Conservation (phyloP, 64 coral and sea anemone genomes). For the Cladopsammia gracilis region DNA sequence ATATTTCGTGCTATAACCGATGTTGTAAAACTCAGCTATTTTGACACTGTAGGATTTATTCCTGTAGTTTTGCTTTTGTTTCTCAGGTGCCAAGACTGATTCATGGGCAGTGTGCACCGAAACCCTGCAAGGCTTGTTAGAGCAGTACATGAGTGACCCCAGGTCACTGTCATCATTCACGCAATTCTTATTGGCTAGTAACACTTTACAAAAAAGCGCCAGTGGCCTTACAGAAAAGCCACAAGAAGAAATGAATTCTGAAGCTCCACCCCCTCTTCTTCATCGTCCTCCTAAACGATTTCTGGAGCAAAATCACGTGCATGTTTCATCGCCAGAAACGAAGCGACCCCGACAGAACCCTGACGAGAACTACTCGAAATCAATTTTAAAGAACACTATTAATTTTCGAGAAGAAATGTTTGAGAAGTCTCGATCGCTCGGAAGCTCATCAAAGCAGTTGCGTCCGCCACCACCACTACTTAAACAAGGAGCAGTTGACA, state of each 20-base stretch:
- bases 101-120: background rate
- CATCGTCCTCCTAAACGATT: slow-evolving; percentile 24
- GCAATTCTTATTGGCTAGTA: no score
- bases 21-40: no score
- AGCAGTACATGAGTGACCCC: slow-evolving; percentile 10
- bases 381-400: background rate
- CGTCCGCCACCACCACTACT: slow-evolving; percentile 27
- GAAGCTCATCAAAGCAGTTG: background rate
- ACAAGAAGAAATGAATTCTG: background rate
- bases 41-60: no score
- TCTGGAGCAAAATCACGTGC: slow-evolving; percentile 4
- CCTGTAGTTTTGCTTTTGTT: no score
- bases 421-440: slow-evolving; percentile 15
- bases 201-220: background rate
- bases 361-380: background rate
- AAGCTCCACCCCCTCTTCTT: slow-evolving; percentile 6
- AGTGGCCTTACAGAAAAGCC: background rate
- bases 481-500: background rate
- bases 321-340: background rate
- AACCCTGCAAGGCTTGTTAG: slow-evolving; percentile 3
- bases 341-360: background rate
- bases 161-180: background rate
- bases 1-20: no score
- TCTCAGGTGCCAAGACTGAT: background rate
- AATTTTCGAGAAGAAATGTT: slow-evolving; percentile 24